Base-by-base conservation (phyloP, 2,797 vertebrate species). In the Steatocranus sp. region DNA sequence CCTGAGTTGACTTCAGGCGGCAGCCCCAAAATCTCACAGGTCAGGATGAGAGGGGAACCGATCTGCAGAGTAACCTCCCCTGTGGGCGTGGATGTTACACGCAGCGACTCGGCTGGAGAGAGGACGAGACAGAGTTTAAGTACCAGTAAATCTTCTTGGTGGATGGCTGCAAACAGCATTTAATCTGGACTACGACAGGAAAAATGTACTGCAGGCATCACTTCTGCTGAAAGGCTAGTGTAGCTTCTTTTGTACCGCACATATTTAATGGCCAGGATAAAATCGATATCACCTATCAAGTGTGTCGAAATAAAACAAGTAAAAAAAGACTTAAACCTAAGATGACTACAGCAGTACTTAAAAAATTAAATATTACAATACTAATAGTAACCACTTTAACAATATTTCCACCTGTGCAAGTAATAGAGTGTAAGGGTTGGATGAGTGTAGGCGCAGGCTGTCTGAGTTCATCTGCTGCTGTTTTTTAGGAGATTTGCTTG, bases 11-110 rank as follows among this genome's bases (percentile, higher is more conserved):
- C 92, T 41, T 94, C 93, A 5, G 86, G 14, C 0, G 95, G 92
- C 56, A 94, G 90, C 8, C 96, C 96, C 1, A 91, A 73, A 81
- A 97, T 95, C 82, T 96, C 91, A 54, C 96, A 97, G 68, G 90
- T 95, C 90, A 96, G 93, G 20, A 86, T 80, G 85, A 96, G 93
- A 3, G 95, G 96, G 9, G 95, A 93, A 0, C 95, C 97, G 1
- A 95, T 85, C 85, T 95, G 95, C 76, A 96, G 93, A 48, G 94
- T 95, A 77, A 96, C 91, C 11, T 90, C 90, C 5, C 94, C 94
- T 14, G 7, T 88, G 38, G 96, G 96, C 1, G 80, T 84, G 8
- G 95, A 93, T 6, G 79, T 87, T 9, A 96, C 92, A 8, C 89
- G 87, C 75, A 95, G 49, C 8, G 94, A 94, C 79, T 95, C 95